These are phyloP conservation scores for Corapipo altera DNA, from an alignment of 2,113 vertebrate species.

Conservation along the genomic window DNA sequence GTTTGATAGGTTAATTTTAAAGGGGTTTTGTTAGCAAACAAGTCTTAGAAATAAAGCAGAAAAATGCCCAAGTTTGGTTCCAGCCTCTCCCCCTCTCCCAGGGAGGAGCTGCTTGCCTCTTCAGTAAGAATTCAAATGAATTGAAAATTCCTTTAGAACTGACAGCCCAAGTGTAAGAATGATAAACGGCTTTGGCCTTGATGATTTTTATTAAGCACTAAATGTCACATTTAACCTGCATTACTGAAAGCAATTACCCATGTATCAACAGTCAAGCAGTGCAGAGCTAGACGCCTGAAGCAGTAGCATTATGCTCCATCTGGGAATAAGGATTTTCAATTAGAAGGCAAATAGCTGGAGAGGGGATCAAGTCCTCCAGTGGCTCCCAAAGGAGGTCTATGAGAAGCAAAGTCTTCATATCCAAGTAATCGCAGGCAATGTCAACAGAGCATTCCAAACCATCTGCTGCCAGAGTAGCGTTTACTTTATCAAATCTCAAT, in stretches of 20 bases:
- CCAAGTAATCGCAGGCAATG: constrained; percentile 77
- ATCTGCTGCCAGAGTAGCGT: constrained; percentile 88
- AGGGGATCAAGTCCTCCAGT: constrained; percentile 76
- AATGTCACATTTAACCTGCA: constrained; percentile 95
- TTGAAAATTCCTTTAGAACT: constrained; percentile 76
- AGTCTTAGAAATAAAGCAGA: constrained; percentile 15
- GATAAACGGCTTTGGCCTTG: constrained; percentile 89
- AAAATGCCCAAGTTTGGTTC: background rate
- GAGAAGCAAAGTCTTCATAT: constrained; percentile 80
- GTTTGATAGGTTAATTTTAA: constrained; percentile 40
- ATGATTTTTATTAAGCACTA: constrained; percentile 92
- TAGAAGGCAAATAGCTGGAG: constrained; percentile 87
- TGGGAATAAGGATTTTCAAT: constrained; percentile 92
- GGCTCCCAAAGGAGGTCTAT: constrained; percentile 77
- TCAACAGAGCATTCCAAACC: constrained; percentile 84
- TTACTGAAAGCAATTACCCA: constrained; percentile 91
- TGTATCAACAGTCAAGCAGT: constrained; percentile 85
- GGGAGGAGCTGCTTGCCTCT: constrained; percentile 11
- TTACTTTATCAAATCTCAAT: constrained; percentile 93
- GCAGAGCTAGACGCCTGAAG: constrained; percentile 73
- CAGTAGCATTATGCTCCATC: constrained; percentile 78
- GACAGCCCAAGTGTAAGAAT: constrained; percentile 83
- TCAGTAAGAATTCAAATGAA: constrained; percentile 66
- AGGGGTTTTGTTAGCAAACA: constrained; percentile 21
- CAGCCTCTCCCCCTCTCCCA: background rate